Evolutionary conservation across 2,113 vertebrate species (phyloP).

Genomic region (Oenanthe oenanthe): DNA sequence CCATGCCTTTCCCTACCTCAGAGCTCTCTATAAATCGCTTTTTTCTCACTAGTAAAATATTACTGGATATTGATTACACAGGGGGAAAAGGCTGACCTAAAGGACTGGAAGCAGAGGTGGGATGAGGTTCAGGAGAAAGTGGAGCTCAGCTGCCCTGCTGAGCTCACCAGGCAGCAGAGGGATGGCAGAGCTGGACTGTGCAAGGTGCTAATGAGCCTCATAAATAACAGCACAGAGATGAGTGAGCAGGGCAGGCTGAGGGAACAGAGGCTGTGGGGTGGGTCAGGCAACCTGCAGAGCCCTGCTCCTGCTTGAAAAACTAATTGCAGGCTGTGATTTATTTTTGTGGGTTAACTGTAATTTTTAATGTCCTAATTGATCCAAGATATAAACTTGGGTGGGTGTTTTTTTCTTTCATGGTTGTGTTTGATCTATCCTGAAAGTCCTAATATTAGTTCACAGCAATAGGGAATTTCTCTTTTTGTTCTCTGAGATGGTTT

Average conservation of each 20-base stretch:
- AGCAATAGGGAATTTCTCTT: accelerated
- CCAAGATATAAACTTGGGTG: accelerated
- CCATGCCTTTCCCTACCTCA: accelerated
- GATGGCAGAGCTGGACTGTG: neutral
- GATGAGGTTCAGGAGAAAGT: accelerated
- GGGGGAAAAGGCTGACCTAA: neutral
- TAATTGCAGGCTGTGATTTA: neutral
- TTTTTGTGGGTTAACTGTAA: accelerated
- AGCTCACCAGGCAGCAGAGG: neutral
- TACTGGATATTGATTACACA: accelerated
- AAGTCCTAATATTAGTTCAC: neutral
- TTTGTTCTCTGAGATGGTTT: neutral
- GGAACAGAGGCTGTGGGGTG: accelerated
- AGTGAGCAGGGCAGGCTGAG: accelerated
- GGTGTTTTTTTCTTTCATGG: accelerated
- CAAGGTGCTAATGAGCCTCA: neutral
- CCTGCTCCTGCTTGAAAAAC: accelerated
- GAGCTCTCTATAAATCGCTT: accelerated
- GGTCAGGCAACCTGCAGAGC: accelerated
- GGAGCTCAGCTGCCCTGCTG: neutral
- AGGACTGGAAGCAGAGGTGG: neutral
- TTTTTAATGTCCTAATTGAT: neutral
- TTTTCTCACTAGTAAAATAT: neutral
- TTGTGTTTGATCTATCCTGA: accelerated
- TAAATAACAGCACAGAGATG: neutral